Conservation (phyloP, 2,113 vertebrate species). For the Thalassoma bifasciatum region DNA sequence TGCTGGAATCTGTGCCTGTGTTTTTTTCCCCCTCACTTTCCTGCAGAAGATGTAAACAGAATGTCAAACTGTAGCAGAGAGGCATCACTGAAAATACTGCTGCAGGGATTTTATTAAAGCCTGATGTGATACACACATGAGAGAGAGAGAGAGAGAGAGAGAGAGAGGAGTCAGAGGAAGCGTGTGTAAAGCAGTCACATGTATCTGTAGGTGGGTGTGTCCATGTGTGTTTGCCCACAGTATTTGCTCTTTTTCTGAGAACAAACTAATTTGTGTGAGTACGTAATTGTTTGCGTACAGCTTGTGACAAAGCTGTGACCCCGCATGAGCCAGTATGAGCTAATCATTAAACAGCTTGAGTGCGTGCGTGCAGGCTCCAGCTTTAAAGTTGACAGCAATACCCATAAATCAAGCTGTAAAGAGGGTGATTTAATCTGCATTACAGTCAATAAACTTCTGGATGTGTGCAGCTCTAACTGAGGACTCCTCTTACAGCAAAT, state of each 20-base stretch:
- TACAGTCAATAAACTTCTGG: slow-evolving; percentile 20
- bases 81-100: slow-evolving; percentile 19
- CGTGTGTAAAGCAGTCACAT: neutral
- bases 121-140: slow-evolving; percentile 2
- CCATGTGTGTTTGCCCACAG: neutral
- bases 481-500: slow-evolving; percentile 6
- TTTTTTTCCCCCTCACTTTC: slow-evolving; percentile 36
- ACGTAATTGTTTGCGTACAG: neutral
- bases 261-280: neutral
- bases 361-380: neutral
- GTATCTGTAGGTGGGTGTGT: neutral
- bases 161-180: neutral
- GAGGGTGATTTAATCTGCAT: slow-evolving; percentile 36
- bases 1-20: slow-evolving; percentile 43
- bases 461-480: neutral
- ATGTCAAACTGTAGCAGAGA: slow-evolving; percentile 12
- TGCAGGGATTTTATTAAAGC: slow-evolving; percentile 14
- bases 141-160: neutral
- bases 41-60: slow-evolving; percentile 23
- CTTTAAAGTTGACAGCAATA: slow-evolving; percentile 24
- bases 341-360: no score
- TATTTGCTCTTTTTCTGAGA: slow-evolving; percentile 1
- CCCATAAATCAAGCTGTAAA: slow-evolving; percentile 20
- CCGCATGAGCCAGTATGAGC: neutral
- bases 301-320: slow-evolving; percentile 2